Conservation (phyloP, 2,797 vertebrate species). For the Tachyglossus aculeatus region DNA sequence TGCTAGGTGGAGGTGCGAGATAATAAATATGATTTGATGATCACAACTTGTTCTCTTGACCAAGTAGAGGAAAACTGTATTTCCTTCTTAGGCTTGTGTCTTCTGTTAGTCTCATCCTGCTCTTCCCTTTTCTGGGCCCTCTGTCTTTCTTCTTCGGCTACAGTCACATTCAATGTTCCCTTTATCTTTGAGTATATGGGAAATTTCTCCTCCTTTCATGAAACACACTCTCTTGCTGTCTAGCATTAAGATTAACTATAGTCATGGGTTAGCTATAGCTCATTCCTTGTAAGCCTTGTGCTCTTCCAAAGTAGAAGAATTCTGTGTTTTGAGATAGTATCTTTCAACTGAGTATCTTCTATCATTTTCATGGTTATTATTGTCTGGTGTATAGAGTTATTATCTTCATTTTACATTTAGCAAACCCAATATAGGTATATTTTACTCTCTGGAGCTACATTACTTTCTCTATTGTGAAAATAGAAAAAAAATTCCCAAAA, state of each 20-base stretch:
- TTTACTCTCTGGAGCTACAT: neutral
- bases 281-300: neutral
- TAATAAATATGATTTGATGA: too few relatives aligned
- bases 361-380: neutral
- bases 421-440: neutral
- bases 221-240: slow-evolving; percentile 4
- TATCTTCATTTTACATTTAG: slow-evolving; percentile 4
- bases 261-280: neutral
- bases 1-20: too few relatives aligned
- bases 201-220: slow-evolving; percentile 5
- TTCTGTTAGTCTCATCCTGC: too few relatives aligned
- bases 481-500: neutral
- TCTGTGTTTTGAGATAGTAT: neutral
- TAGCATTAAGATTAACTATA: neutral
- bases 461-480: slow-evolving; percentile 17
- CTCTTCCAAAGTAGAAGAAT: neutral
- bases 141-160: too few relatives aligned
- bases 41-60: too few relatives aligned
- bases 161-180: too few relatives aligned
- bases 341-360: neutral
- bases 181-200: slow-evolving; percentile 33
- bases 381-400: neutral
- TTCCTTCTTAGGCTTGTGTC: too few relatives aligned
- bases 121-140: too few relatives aligned
- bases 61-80: too few relatives aligned